A percentile compares a stretch with the other conserved stretches of the same genome.
phyloP scores from a whole-genome alignment of 64 coral and sea anemone genomes.

The Pocillopora verrucosa region DNA sequence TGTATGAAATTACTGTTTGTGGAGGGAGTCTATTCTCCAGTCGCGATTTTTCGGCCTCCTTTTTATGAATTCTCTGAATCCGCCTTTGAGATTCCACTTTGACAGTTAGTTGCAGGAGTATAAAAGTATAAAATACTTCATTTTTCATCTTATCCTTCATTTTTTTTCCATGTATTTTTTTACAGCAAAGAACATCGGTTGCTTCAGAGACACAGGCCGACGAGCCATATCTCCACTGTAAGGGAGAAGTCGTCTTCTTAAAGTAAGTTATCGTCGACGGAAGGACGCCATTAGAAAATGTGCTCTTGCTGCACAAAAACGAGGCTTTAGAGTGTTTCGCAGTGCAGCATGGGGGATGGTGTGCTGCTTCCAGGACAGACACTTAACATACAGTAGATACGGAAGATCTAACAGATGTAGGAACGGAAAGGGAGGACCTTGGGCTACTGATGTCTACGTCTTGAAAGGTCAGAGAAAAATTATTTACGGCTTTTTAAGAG shows the following conservation, averaged over 20 bases:
- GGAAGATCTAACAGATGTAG: conserved; percentile 48
- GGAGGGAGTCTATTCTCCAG: too few species aligned
- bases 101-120: too few species aligned
- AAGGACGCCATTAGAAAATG: conserved; percentile 60
- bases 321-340: conserved; percentile 66
- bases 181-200: conserved; percentile 18
- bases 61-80: too few species aligned
- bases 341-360: conserved; percentile 58
- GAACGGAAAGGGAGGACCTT: conserved; percentile 67
- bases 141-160: too few species aligned
- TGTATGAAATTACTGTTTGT: too few species aligned
- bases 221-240: conserved; percentile 11
- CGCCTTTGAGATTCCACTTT: too few species aligned
- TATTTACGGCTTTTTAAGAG: background rate
- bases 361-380: conserved; percentile 31
- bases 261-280: conserved; percentile 43
- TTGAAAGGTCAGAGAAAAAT: conserved; percentile 9
- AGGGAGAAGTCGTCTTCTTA: conserved; percentile 25
- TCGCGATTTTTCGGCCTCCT: too few species aligned
- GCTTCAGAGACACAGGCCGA: conserved; percentile 32
- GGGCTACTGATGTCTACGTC: conserved; percentile 67
- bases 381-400: conserved; percentile 45
- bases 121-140: too few species aligned
- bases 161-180: background rate
- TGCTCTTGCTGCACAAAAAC: conserved; percentile 36